Evolutionary conservation across 2,888 invertebrate species (phyloP).

Genomic region (Pteria penguin): DNA sequence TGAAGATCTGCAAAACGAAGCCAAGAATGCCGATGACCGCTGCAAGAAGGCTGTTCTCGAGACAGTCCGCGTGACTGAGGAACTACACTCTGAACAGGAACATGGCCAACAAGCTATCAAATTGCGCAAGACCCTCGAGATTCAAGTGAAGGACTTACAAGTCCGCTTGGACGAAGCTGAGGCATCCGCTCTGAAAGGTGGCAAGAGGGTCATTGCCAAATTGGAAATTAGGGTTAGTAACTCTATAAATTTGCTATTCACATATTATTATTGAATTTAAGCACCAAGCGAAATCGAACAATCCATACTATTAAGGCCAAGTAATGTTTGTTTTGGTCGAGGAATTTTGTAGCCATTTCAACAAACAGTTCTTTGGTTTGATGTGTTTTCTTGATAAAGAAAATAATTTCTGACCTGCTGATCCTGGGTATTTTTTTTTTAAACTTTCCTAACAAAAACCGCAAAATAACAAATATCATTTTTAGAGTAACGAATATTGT

Average conservation of each 20-base stretch:
- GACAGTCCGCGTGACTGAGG: conserved; percentile 98
- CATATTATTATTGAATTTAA: neutral
- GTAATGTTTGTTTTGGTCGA: no score
- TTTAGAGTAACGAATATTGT: no score
- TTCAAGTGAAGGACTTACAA: conserved; percentile 97
- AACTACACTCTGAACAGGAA: conserved; percentile 99
- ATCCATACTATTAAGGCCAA: no score
- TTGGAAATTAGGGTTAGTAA: conserved; percentile 87
- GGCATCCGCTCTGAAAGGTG: conserved; percentile 98
- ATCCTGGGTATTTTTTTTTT: no score
- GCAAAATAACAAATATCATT: no score
- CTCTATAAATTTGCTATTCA: neutral
- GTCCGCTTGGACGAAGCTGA: conserved; percentile 98
- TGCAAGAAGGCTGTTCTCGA: conserved; percentile 83
- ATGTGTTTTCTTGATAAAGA: no score
- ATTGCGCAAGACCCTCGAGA: conserved; percentile 97
- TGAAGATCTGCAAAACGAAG: conserved; percentile 98
- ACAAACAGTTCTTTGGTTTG: no score
- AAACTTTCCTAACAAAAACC: no score
- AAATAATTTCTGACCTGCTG: no score
- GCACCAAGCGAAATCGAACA: neutral
- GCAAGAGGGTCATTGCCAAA: conserved; percentile 99
- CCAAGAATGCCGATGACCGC: conserved; percentile 97
- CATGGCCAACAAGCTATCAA: conserved; percentile 99
- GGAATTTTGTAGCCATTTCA: no score